Evolutionary conservation across 2,797 vertebrate species (phyloP).

Genomic region (Argentina silus): DNA sequence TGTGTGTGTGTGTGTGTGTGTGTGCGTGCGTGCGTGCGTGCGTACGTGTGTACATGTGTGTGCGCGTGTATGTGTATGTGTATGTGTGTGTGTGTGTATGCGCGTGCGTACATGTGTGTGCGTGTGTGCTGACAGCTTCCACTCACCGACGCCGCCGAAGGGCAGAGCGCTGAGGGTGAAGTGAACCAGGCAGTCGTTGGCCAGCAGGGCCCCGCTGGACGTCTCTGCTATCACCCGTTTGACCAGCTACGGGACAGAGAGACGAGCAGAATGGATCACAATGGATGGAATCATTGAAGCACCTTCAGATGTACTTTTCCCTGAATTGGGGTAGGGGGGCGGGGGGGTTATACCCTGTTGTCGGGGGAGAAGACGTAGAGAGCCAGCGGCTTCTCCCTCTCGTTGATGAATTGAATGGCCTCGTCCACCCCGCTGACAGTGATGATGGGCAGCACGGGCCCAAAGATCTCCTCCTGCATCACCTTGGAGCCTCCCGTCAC

Average conservation of each 20-base stretch:
- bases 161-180: slow-evolving; percentile 79
- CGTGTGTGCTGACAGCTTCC: not conserved
- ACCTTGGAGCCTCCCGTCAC: slow-evolving; percentile 80
- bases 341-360: slow-evolving; percentile 61
- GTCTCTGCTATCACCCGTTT: slow-evolving; percentile 85
- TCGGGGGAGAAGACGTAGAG: slow-evolving; percentile 85
- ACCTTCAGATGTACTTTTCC: too few relatives aligned
- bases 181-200: slow-evolving; percentile 88
- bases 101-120: too few relatives aligned
- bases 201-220: slow-evolving; percentile 87
- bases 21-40: too few relatives aligned
- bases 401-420: slow-evolving; percentile 86
- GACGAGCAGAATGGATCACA: not conserved
- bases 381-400: slow-evolving; percentile 86
- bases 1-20: not conserved
- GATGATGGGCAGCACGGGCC: slow-evolving; percentile 86
- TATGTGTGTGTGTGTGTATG: not conserved
- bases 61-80: too few relatives aligned
- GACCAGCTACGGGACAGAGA: slow-evolving; percentile 68
- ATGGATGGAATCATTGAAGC: too few relatives aligned
- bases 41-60: too few relatives aligned
- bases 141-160: slow-evolving; percentile 90
- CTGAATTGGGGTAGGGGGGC: not conserved
- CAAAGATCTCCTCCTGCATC: slow-evolving; percentile 94
- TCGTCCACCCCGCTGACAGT: slow-evolving; percentile 78